phyloP scores from a whole-genome alignment of 2,888 invertebrate species.

The Philonicus albiceps region DNA sequence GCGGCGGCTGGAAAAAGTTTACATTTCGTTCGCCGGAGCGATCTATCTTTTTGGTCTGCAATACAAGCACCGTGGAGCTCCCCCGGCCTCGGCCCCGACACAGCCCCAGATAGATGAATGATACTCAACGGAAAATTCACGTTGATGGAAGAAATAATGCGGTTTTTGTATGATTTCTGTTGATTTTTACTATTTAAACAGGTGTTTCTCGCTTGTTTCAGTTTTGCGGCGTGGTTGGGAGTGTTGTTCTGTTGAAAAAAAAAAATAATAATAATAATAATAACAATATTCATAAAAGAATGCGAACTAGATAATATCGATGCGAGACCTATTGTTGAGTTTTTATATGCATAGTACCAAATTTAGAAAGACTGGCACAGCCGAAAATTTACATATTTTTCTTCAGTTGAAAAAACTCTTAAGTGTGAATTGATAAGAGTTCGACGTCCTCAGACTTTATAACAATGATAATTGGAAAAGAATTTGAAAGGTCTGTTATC shows the following conservation, averaged over 20 bases:
- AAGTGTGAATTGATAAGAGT: neutral
- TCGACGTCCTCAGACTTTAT: neutral
- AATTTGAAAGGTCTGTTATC: neutral
- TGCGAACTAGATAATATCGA: neutral
- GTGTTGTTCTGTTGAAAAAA: neutral
- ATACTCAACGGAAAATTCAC: neutral
- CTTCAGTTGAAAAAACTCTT: neutral
- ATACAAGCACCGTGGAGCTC: neutral
- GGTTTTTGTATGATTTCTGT: conserved; percentile 12
- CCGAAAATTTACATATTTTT: neutral
- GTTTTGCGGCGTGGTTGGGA: neutral
- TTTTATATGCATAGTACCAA: neutral
- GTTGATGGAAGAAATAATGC: conserved; percentile 11
- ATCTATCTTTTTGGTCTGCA: neutral
- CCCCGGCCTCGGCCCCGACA: neutral
- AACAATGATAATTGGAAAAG: neutral
- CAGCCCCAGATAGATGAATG: neutral
- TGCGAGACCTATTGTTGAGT: neutral
- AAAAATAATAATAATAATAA: too few species aligned
- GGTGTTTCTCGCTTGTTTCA: neutral
- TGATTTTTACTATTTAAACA: conserved; percentile 11
- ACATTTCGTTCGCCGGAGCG: neutral
- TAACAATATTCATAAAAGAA: neutral
- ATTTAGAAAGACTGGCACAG: neutral
- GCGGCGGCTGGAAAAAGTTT: conserved; percentile 2